Base-by-base conservation (phyloP, 2,113 vertebrate genomes). In the Ammodytes marinus region DNA sequence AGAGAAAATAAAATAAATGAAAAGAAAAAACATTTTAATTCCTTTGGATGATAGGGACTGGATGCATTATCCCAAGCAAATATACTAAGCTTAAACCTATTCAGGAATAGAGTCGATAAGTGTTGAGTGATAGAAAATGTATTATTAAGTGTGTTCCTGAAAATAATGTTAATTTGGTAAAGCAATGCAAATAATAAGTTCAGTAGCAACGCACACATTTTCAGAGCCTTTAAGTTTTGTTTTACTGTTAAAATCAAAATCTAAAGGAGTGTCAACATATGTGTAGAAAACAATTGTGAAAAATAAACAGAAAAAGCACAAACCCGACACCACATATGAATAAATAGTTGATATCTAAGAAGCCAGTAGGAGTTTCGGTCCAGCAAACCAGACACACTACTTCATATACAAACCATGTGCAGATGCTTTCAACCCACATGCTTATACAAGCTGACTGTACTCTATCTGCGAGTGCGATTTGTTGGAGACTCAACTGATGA, bases 361-460 rank as follows among this genome's bases (percentile, higher is more conserved):
- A 46, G n/a, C 42, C 15, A 35, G 40, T 39, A 61, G 27, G 54
- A 54, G 17, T 61, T 55, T 61, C 68, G 54, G 53, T 75, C 46
- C 72, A 83, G 8, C 35, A 69, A 73, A 37, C 76, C 53, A 74
- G 71, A 76, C 69, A 60, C 42, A 37, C 53, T 45, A 53, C 17
- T 69, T 79, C 5, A 61, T 54, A 68, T 77, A 50, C 27, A 85
- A 84, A 74, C 69, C 54, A 63, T 52, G 58, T 70, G 53, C 74
- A 60, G 61, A 65, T 82, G 57, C 52, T 73, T n/a, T 82, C 40
- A 60, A 27, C 73, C 65, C 57, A 76, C 70, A 77, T 43, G 45
- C 46, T 69, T 27, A 39, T 66, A 71, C 65, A 74, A 66, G 76
- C 76, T 14, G 55, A 69, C 45, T 79, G 35, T 53, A 13, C 50